Conservation (phyloP, 1,140 invertebrate genomes). For the Camponotus vicinus region DNA sequence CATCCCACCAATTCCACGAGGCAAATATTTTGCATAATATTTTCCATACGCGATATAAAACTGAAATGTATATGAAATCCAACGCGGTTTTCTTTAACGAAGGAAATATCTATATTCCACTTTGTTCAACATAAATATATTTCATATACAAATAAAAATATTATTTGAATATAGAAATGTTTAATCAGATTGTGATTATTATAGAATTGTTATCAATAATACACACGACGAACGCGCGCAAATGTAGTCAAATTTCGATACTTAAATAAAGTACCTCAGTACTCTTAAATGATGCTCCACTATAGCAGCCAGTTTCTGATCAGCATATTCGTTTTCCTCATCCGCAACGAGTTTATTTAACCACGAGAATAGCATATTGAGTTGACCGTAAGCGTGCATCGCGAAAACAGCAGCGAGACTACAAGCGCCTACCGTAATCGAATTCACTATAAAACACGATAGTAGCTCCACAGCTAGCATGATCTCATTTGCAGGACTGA, state of each 20-base stretch:
- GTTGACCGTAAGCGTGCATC: conserved; percentile 76
- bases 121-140: too few species aligned
- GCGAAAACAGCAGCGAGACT: conserved; percentile 73
- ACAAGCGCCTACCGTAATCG: conserved; percentile 61
- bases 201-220: too few species aligned
- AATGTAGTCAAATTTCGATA: too few species aligned
- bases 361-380: conserved; percentile 73
- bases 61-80: conserved; percentile 59
- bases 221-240: too few species aligned
- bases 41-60: conserved; percentile 72
- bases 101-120: too few species aligned
- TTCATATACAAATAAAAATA: too few species aligned
- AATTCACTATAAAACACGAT: conserved; percentile 64
- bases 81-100: not conserved
- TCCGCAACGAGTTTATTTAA: conserved; percentile 35
- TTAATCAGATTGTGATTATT: too few species aligned
- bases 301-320: conserved; percentile 49
- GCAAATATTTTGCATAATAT: conserved; percentile 72
- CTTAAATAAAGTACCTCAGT: conserved; percentile 58
- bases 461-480: conserved; percentile 63
- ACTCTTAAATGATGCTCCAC: conserved; percentile 68
- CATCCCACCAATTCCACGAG: conserved; percentile 76
- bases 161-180: too few species aligned
- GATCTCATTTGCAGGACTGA: conserved; percentile 72
- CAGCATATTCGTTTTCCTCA: not conserved